Conservation (phyloP, 2,888 invertebrate genomes). For the Torymus aiolomorphi region DNA sequence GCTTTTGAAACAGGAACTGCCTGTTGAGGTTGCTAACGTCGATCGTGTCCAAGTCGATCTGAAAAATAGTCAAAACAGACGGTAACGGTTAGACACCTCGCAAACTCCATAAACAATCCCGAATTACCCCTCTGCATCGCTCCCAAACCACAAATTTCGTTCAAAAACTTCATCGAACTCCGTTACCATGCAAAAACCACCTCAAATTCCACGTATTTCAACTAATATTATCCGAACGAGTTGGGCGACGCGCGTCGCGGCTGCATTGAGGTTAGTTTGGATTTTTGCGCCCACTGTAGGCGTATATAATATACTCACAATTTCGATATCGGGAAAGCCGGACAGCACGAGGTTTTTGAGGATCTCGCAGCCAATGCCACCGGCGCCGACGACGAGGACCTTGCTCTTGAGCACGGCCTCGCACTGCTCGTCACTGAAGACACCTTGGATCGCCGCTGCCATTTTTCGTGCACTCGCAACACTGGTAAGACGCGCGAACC, state of each 20-base stretch:
- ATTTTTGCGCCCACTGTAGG: too few species aligned
- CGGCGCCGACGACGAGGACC: slow-evolving; percentile 94
- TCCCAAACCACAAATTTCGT: too few species aligned
- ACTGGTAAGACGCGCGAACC: background rate
- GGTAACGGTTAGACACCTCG: too few species aligned
- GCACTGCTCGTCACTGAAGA: slow-evolving; percentile 81
- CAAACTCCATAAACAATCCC: too few species aligned
- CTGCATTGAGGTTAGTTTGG: slow-evolving; percentile 48
- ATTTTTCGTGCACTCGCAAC: slow-evolving; percentile 73
- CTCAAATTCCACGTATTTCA: too few species aligned
- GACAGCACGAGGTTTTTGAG: slow-evolving; percentile 96
- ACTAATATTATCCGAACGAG: too few species aligned
- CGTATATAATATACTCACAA: slow-evolving; percentile 81
- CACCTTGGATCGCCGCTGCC: slow-evolving; percentile 83
- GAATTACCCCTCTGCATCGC: too few species aligned
- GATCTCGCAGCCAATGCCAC: slow-evolving; percentile 99
- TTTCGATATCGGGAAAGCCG: slow-evolving; percentile 94
- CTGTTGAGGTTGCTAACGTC: slow-evolving; percentile 99
- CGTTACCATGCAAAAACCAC: too few species aligned
- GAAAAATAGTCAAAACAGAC: slow-evolving; percentile 71
- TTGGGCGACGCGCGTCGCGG: too few species aligned
- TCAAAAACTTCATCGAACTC: too few species aligned
- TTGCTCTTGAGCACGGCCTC: slow-evolving; percentile 83
- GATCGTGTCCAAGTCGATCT: slow-evolving; percentile 99
- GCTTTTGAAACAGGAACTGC: slow-evolving; percentile 98